These are phyloP conservation scores for Lydus trimaculatus DNA, from an alignment of 2,888 invertebrate genomes.

Conservation along the genomic window DNA sequence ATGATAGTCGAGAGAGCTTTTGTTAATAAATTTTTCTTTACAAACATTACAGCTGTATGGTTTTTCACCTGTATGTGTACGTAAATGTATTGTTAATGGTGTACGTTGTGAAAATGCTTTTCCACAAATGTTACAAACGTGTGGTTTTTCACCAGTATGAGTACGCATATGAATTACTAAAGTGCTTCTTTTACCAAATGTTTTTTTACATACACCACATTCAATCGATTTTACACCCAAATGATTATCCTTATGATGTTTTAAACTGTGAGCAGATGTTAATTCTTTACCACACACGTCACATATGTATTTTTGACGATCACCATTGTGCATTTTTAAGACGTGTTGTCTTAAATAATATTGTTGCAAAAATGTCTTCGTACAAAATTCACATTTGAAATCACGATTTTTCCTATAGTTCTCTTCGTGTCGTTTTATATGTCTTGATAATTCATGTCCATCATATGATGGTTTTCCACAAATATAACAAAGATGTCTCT, in stretches of 20 bases:
- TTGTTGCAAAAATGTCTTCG: not conserved
- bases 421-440: not conserved
- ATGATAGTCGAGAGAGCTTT: constrained; percentile 56
- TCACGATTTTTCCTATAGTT: not conserved
- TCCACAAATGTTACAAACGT: constrained; percentile 56
- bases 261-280: constrained; percentile 32
- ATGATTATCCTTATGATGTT: constrained; percentile 33
- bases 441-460: not conserved
- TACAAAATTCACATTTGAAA: constrained; percentile 18
- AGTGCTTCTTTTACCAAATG: constrained; percentile 46
- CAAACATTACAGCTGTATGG: constrained; percentile 46
- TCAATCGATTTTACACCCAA: constrained; percentile 27
- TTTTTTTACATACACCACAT: constrained; percentile 37
- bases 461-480: not conserved
- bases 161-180: constrained; percentile 29
- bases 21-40: constrained; percentile 43
- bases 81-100: constrained; percentile 65
- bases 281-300: constrained; percentile 46
- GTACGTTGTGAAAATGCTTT: constrained; percentile 63
- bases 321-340: not conserved
- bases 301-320: constrained; percentile 32
- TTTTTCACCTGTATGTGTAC: constrained; percentile 54
- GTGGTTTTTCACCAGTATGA: constrained; percentile 36
- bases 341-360: not conserved
- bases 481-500: not conserved